phyloP scores from a whole-genome alignment of 2,113 vertebrate genomes.

The Notothenia coriiceps region DNA sequence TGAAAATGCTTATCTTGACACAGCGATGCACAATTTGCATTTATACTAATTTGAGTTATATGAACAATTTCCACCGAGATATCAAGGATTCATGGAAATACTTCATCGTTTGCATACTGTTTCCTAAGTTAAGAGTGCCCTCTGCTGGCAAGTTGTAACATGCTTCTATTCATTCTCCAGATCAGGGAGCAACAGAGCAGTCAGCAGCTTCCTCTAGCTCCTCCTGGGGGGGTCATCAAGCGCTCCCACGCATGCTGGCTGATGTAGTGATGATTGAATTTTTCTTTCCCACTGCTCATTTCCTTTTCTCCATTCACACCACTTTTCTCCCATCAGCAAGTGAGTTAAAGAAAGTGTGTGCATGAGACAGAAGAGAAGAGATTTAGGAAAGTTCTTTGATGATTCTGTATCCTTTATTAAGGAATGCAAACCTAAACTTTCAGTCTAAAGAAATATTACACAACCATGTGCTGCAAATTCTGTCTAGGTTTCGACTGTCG shows the following conservation, averaged over 20 bases:
- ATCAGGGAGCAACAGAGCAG: slow-evolving; percentile 8
- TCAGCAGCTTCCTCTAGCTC: slow-evolving; percentile 32
- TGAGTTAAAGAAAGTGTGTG: background rate
- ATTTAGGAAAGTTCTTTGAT: background rate
- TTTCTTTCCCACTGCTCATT: slow-evolving; percentile 13
- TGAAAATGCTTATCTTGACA: background rate
- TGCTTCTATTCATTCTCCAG: background rate
- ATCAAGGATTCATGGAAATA: background rate
- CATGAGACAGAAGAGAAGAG: background rate
- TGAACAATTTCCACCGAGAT: background rate
- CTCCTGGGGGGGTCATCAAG: slow-evolving; percentile 36
- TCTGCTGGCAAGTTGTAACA: slow-evolving; percentile 56
- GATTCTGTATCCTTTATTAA: background rate
- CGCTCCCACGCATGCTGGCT: slow-evolving; percentile 27
- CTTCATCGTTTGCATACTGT: slow-evolving; percentile 3
- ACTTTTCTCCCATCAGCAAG: slow-evolving; percentile 26
- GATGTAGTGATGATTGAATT: slow-evolving; percentile 36
- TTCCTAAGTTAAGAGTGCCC: slow-evolving; percentile 41
- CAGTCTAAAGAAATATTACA: too few species aligned
- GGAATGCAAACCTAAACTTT: background rate
- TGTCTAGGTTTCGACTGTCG: background rate
- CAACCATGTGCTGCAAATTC: background rate
- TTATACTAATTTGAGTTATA: background rate
- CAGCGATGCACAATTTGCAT: background rate
- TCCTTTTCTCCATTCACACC: background rate